A percentile compares a stretch with the other conserved stretches of the same genome.
Evolutionary conservation across 2,888 invertebrate genomes (phyloP).

Genomic region (Euspilapteryx auroguttella): DNA sequence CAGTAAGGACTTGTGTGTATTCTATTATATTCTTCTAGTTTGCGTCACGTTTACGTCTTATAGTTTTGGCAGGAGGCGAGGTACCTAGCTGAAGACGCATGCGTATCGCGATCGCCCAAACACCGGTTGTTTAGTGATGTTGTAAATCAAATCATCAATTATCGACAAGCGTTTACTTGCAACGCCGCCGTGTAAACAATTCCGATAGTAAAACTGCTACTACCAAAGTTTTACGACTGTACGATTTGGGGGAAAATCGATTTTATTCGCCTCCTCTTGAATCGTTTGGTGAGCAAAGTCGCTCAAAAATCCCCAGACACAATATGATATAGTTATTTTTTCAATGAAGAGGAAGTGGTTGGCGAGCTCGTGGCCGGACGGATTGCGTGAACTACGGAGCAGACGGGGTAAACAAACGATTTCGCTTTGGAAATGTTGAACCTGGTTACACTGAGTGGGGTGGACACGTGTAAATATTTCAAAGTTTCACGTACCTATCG

Average conservation of each 20-base stretch:
- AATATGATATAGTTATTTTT: no score
- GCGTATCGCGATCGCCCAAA: conserved; percentile 42
- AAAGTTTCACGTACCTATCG: no score
- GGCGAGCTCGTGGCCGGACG: conserved; percentile 22
- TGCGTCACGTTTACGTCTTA: no score
- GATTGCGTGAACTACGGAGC: conserved; percentile 19
- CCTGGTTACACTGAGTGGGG: no score
- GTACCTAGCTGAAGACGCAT: no score
- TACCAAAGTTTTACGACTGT: conserved; percentile 52
- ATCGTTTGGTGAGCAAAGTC: conserved; percentile 44
- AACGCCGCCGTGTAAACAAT: conserved; percentile 59
- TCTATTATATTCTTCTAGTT: no score
- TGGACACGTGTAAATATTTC: no score
- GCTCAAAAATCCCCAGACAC: no score
- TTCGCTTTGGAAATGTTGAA: neutral
- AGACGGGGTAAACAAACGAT: conserved; percentile 18
- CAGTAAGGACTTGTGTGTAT: no score
- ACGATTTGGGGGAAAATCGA: conserved; percentile 60
- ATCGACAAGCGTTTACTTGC: conserved; percentile 57
- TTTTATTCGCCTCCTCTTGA: conserved; percentile 55
- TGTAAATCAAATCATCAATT: conserved; percentile 62
- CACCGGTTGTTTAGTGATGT: conserved; percentile 58
- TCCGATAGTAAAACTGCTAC: conserved; percentile 46
- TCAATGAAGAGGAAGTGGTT: conserved; percentile 37
- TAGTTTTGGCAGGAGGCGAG: no score